Base-by-base conservation (phyloP, 2,888 invertebrate genomes). In the Shargacucullia verbasci region DNA sequence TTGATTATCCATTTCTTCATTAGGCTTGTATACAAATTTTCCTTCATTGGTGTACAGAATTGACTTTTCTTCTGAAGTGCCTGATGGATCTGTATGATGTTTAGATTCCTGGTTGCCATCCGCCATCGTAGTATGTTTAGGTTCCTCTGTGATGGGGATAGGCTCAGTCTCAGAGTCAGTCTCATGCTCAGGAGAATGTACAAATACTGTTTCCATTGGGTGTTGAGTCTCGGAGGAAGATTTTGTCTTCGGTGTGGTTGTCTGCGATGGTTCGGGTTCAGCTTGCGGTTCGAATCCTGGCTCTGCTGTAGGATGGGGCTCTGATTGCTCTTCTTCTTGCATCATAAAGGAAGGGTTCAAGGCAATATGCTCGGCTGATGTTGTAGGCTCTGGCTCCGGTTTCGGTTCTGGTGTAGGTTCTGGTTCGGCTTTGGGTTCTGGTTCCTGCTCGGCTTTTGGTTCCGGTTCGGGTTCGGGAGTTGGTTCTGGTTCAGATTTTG, bases 361-460 rank as follows among this genome's bases (percentile, higher is more conserved):
- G 11, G 52, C 72, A 27, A 67, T 31, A 13, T 14, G 35, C n/a
- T 41, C 47, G 2, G 47, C 33, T 38, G 55, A 15, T 12, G 38
- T 7, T 46, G 72, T 59, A 13, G 50, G 31, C 9, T 12, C 29
- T 7, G 29, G 29, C 29, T 49, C 39, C 8, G 47, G n/a, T 13
- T 58, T 27, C 8, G 62, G 63, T 29, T 67, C 53, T 10, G 54
- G 33, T n/a, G 44, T 29, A 9, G 62, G 53, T 58, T 69, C 60
- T 10, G 63, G 55, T 62, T 58, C 44, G 15, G 29, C n/a, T 12
- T 41, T 29, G 0, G 43, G n/a, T 53, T 86, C 83, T 1, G 89
- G 79, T 70, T 89, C 84, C 0, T 91, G 80, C 76, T 84, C 79
- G 1, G 86, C 67, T 62, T 83, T 81, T 0, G 92, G 85, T 59